Evolutionary conservation across 1,140 invertebrate species (phyloP).

Genomic region (Diuraphis noxia): DNA sequence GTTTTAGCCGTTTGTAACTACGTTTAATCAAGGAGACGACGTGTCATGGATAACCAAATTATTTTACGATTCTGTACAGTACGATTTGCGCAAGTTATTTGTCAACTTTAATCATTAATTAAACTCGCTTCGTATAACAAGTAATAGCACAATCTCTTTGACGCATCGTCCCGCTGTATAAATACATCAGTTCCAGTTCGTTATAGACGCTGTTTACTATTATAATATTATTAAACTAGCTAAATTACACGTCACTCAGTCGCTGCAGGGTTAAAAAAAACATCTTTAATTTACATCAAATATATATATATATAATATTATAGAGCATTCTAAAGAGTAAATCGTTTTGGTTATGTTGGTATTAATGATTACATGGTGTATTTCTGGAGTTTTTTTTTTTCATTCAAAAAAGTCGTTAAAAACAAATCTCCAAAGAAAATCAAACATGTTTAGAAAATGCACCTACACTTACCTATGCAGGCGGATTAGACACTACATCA

Average conservation of each 20-base stretch:
- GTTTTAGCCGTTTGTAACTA: background rate
- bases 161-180: background rate
- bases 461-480: too few relatives aligned
- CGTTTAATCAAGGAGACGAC: background rate
- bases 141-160: background rate
- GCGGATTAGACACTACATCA: background rate
- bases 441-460: background rate
- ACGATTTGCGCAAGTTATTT: background rate
- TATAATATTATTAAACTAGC: background rate
- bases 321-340: background rate
- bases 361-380: background rate
- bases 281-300: background rate
- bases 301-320: too few relatives aligned
- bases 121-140: conserved; percentile 5
- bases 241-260: background rate
- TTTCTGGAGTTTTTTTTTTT: background rate
- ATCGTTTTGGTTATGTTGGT: background rate
- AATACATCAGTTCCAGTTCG: background rate
- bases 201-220: background rate
- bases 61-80: background rate
- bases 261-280: background rate
- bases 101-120: conserved; percentile 4
- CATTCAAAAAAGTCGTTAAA: background rate
- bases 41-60: background rate
- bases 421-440: background rate